phyloP scores from a whole-genome alignment of 2,113 vertebrate species.

The Amphiprion percula region DNA sequence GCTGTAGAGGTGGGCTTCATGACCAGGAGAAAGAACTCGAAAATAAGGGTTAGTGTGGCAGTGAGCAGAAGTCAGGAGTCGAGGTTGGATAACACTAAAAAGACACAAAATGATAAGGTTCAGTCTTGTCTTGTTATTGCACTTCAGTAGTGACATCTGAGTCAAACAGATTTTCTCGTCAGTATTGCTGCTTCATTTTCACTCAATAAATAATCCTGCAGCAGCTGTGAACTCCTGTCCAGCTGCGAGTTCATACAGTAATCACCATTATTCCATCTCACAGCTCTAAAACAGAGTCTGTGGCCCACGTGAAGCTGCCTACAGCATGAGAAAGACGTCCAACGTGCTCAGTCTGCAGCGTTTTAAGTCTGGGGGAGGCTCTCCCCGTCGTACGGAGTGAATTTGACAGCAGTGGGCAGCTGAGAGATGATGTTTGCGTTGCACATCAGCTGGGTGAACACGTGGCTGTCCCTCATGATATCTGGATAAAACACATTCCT shows the following conservation, averaged over 20 bases:
- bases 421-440: conserved; percentile 61
- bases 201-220: conserved; percentile 18
- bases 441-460: conserved; percentile 67
- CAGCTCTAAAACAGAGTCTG: background rate
- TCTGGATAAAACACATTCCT: conserved; percentile 36
- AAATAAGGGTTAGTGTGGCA: background rate
- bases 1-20: background rate
- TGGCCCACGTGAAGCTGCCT: background rate
- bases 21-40: background rate
- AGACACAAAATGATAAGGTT: conserved; percentile 2
- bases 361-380: conserved; percentile 27
- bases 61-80: background rate
- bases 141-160: background rate
- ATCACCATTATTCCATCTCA: background rate
- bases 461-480: conserved; percentile 40
- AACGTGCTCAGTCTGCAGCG: conserved; percentile 4
- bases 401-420: conserved; percentile 44
- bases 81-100: background rate
- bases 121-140: background rate
- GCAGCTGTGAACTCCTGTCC: background rate
- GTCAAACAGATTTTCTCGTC: background rate
- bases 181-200: background rate
- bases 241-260: background rate
- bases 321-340: background rate
- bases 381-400: background rate